Percentiles rank a stretch among this genome's conserved stretches.
Evolutionary conservation across 2,888 invertebrate species (phyloP).

Genomic region (Apoda limacodes): DNA sequence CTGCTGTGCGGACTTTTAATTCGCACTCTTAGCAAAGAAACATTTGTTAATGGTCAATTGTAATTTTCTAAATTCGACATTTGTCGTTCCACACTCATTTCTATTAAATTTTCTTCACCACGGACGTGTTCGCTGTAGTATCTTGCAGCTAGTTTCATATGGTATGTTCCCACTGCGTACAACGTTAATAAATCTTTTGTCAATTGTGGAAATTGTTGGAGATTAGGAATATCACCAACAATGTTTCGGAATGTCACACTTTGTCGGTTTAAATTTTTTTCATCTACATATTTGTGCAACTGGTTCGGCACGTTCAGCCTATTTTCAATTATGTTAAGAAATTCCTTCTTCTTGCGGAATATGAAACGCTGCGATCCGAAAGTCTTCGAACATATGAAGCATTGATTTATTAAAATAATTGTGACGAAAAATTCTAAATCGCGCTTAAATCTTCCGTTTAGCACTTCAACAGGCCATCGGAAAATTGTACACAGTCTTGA

Average conservation of each 20-base stretch:
- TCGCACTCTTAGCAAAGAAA: no score
- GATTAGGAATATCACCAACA: background rate
- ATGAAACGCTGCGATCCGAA: no score
- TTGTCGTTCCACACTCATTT: no score
- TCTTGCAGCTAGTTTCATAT: constrained; percentile 1
- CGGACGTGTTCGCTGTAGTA: no score
- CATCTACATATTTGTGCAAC: background rate
- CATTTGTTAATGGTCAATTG: no score
- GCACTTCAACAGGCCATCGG: constrained; percentile 6
- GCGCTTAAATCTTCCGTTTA: constrained; percentile 8
- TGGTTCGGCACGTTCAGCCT: background rate
- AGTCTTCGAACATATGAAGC: background rate
- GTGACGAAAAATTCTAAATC: constrained; percentile 6
- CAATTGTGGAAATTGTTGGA: constrained; percentile 1
- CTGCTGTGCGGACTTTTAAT: no score
- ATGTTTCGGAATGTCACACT: constrained; percentile 1
- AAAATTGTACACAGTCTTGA: constrained; percentile 4
- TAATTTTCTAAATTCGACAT: no score
- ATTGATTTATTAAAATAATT: constrained; percentile 4
- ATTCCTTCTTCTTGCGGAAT: no score
- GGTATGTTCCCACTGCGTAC: background rate
- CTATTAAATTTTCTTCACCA: no score
- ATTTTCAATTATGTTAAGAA: background rate
- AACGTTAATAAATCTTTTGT: background rate
- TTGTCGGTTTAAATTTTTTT: constrained; percentile 2